phyloP scores from a whole-genome alignment of 2,797 vertebrate species.

The Phrynocephalus vlangalii region DNA sequence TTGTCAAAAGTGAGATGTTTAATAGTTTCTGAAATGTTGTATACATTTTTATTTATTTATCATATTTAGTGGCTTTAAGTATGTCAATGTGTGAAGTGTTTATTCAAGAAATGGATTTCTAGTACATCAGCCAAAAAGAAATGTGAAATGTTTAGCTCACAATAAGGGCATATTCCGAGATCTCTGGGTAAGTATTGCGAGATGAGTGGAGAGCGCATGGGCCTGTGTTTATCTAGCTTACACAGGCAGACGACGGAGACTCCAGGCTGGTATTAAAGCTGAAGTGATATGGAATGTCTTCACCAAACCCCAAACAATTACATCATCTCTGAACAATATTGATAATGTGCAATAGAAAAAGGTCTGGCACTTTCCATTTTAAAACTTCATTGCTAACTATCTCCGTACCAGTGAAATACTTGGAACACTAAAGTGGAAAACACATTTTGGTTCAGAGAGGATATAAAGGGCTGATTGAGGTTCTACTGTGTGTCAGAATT shows the following conservation, averaged over 20 bases:
- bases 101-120: conserved; percentile 81
- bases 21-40: conserved; percentile 75
- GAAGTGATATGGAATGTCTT: conserved; percentile 87
- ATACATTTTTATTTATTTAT: conserved; percentile 77
- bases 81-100: conserved; percentile 82
- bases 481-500: background rate
- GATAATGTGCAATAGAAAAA: conserved; percentile 83
- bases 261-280: conserved; percentile 91
- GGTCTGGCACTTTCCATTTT: conserved; percentile 72
- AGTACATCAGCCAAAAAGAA: conserved; percentile 80
- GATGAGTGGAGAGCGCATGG: conserved; percentile 85
- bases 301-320: conserved; percentile 89
- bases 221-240: conserved; percentile 89
- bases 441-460: background rate
- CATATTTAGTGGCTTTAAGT: conserved; percentile 79
- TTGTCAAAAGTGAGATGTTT: conserved; percentile 78
- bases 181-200: conserved; percentile 77
- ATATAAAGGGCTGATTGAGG: background rate
- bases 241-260: conserved; percentile 86
- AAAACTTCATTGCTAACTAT: conserved; percentile 66
- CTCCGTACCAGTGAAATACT: conserved; percentile 60
- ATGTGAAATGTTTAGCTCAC: conserved; percentile 82
- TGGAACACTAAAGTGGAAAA: conserved; percentile 56
- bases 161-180: conserved; percentile 78
- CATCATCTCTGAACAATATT: conserved; percentile 83